Evolutionary conservation across 2,797 vertebrate genomes (phyloP), one percentile per base, ranked within the genome.

Genomic region (Huso huso): DNA sequence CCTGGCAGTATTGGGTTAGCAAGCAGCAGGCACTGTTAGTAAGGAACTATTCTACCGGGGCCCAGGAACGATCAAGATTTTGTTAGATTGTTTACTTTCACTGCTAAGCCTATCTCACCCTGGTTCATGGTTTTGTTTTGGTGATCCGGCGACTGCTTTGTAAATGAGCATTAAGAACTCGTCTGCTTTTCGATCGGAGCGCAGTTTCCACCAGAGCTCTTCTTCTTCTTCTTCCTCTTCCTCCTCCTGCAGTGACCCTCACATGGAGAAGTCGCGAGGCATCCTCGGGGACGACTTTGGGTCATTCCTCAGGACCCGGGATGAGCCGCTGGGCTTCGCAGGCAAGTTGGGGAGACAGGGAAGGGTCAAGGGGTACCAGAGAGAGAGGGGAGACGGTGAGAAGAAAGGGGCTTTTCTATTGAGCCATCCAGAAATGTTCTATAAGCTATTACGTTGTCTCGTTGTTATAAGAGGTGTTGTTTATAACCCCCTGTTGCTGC

Each of bases 211-310:
- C 69, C 89, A 91, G 78, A 88, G 86, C 18, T 84, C 86, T 57
- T 68, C 66, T 48, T 62, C 71, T 53, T 68, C 77, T 0, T 74
- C 68, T 1, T 75, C 76, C 0, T 72, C 80, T 0, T 73, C 78
- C 48, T 78, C 78, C 3, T 83, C 85, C 10, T 81, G 85, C 72
- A 76, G 80, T 70, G 89, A 89, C 72, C 87, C 88, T 8, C 84
- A 88, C 87, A 97, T 98, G 95, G 96, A 99, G 82, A 95, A 94
- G 80, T 86, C 88, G 73, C 74, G 87, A 74, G 92, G 92, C 72
- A 80, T 95, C 76, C 95, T 95, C 10, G 74, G 90, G 0, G 92
- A 93, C 68, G 93, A 94, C 69, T 95, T 99, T 11, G 93, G 93
- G 75, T 92, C 90, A 79, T 97, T 97, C 79, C 89, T 93, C 84